Percentiles rank a stretch among this genome's conserved stretches.
Conservation (phyloP, 2,113 vertebrate species). For the Melanotaenia duboulayi region DNA sequence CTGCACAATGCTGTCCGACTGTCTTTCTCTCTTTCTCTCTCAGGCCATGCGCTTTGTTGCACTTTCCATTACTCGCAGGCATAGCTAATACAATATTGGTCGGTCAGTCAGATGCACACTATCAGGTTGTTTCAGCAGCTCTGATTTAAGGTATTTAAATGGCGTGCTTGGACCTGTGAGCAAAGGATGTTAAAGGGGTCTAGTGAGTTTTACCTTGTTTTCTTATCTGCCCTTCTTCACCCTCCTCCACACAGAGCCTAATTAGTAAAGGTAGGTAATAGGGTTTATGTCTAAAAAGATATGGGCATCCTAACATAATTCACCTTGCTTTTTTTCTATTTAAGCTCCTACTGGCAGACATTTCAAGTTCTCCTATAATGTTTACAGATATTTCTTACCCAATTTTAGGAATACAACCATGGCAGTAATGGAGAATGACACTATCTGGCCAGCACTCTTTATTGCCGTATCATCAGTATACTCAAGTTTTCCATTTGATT, state of each 20-base stretch:
- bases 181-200: constrained; percentile 26
- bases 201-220: neutral
- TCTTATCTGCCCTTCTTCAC: neutral
- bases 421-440: constrained; percentile 78
- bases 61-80: constrained; percentile 76
- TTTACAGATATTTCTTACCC: constrained; percentile 69
- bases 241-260: neutral
- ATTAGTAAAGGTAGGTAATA: neutral
- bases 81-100: constrained; percentile 64
- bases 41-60: constrained; percentile 54
- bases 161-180: constrained; percentile 12
- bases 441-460: constrained; percentile 68
- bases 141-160: constrained; percentile 49
- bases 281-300: neutral
- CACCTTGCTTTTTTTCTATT: constrained; percentile 15
- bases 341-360: constrained; percentile 49
- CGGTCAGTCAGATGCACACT: constrained; percentile 33
- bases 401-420: constrained; percentile 60
- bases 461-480: constrained; percentile 24
- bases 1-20: constrained; percentile 43
- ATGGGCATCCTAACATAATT: neutral
- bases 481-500: neutral
- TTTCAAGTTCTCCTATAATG: constrained; percentile 64
- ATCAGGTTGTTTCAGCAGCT: constrained; percentile 44
- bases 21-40: constrained; percentile 55